These are phyloP conservation scores for Sinocyclocheilus anophthalmus DNA, from an alignment of 2,113 vertebrate species.

Conservation along the genomic window DNA sequence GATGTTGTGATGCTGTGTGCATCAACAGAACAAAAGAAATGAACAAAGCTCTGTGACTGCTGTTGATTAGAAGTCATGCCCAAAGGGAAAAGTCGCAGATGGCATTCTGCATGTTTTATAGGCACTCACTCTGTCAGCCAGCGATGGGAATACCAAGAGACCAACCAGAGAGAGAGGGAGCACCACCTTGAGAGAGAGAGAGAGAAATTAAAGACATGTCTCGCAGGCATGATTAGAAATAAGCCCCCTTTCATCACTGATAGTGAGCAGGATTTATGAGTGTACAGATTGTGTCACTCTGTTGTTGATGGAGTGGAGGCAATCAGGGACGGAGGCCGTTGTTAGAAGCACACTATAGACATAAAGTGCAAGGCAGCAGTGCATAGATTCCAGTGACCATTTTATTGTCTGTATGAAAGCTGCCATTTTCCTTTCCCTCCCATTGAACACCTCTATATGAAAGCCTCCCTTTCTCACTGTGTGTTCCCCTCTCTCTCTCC, in stretches of 20 bases:
- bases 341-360: background rate
- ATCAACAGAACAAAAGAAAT: conserved; percentile 51
- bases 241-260: conserved; percentile 6
- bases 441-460: background rate
- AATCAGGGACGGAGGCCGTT: background rate
- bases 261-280: conserved; percentile 28
- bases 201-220: conserved; percentile 27
- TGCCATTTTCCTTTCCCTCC: conserved; percentile 11
- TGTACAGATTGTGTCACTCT: background rate
- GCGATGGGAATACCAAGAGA: conserved; percentile 43
- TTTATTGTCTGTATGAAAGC: background rate
- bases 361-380: background rate
- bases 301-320: conserved; percentile 5
- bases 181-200: too few relatives aligned
- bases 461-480: background rate
- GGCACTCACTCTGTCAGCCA: background rate
- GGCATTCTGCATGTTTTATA: conserved; percentile 52
- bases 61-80: conserved; percentile 53
- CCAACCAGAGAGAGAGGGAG: background rate
- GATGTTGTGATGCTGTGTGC: conserved; percentile 36
- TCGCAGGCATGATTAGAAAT: conserved; percentile 25
- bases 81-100: conserved; percentile 45
- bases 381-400: background rate
- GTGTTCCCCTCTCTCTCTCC: background rate
- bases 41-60: conserved; percentile 31